phyloP scores from a whole-genome alignment of 2,888 invertebrate species.

The Nemoura dubitans region DNA sequence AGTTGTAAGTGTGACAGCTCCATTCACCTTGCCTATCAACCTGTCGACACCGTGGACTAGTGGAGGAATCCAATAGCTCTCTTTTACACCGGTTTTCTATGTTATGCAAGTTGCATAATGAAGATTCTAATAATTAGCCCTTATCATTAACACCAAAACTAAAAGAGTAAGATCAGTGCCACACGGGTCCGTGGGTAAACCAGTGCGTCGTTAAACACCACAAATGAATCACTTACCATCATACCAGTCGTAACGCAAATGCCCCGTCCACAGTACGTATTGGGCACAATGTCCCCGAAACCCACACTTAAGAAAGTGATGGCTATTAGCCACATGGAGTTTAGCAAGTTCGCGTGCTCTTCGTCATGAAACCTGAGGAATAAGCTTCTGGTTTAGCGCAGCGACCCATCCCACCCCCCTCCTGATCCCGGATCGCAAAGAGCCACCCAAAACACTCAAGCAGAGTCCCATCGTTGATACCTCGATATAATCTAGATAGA shows the following conservation, averaged over 20 bases:
- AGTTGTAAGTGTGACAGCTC: too few species aligned
- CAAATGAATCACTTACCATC: slow-evolving; percentile 81
- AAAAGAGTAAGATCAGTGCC: too few species aligned
- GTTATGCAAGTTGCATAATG: too few species aligned
- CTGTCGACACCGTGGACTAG: too few species aligned
- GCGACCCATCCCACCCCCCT: background rate
- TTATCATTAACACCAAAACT: too few species aligned
- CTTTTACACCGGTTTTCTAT: too few species aligned
- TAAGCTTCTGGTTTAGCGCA: slow-evolving; percentile 24
- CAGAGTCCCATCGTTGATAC: slow-evolving; percentile 40
- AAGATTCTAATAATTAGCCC: too few species aligned
- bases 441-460: background rate
- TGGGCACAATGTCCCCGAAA: slow-evolving; percentile 99
- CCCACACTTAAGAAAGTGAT: slow-evolving; percentile 99
- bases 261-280: slow-evolving; percentile 99
- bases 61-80: too few species aligned
- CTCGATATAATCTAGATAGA: slow-evolving; percentile 35
- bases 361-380: slow-evolving; percentile 92
- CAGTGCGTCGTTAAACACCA: background rate
- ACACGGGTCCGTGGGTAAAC: too few species aligned
- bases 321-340: slow-evolving; percentile 99
- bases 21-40: too few species aligned
- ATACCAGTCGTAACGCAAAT: slow-evolving; percentile 99
- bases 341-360: slow-evolving; percentile 97
- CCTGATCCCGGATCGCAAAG: background rate